A percentile compares a stretch with the other conserved stretches of the same genome.
These are phyloP conservation scores for Dichetophora obliterata DNA, from an alignment of 2,888 invertebrate species.

Conservation along the genomic window DNA sequence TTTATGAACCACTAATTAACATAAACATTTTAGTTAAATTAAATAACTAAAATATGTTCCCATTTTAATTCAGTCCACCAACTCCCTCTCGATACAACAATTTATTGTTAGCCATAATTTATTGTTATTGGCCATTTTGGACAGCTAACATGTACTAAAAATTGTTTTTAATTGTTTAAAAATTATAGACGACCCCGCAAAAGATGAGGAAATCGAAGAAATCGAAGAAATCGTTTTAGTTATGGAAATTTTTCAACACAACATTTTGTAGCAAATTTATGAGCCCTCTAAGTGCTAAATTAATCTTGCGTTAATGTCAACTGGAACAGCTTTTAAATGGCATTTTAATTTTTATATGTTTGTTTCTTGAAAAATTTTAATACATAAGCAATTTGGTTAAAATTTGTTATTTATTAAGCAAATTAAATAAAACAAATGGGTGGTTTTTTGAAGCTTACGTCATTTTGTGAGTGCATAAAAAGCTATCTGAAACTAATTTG, in stretches of 20 bases:
- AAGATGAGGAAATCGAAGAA: background rate
- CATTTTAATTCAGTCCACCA: background rate
- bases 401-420: background rate
- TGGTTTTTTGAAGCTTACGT: background rate
- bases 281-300: conserved; percentile 25
- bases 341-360: conserved; percentile 50
- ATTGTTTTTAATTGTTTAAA: conserved; percentile 36
- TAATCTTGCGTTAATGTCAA: conserved; percentile 10
- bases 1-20: conserved; percentile 32
- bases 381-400: conserved; percentile 15
- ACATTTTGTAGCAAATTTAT: conserved; percentile 22
- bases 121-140: conserved; percentile 22
- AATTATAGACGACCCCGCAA: conserved; percentile 24
- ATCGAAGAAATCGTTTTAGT: background rate
- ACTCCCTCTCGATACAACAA: background rate
- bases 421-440: background rate
- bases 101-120: conserved; percentile 33
- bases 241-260: conserved; percentile 26
- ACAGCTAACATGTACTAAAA: conserved; percentile 42
- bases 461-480: background rate
- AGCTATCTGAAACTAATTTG: background rate
- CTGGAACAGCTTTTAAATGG: conserved; percentile 6
- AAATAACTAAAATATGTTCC: conserved; percentile 12
- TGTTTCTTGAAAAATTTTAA: conserved; percentile 50
- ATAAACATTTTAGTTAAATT: conserved; percentile 38